phyloP scores from a whole-genome alignment of 2,797 vertebrate species.

The Gymnopithys bicolor region DNA sequence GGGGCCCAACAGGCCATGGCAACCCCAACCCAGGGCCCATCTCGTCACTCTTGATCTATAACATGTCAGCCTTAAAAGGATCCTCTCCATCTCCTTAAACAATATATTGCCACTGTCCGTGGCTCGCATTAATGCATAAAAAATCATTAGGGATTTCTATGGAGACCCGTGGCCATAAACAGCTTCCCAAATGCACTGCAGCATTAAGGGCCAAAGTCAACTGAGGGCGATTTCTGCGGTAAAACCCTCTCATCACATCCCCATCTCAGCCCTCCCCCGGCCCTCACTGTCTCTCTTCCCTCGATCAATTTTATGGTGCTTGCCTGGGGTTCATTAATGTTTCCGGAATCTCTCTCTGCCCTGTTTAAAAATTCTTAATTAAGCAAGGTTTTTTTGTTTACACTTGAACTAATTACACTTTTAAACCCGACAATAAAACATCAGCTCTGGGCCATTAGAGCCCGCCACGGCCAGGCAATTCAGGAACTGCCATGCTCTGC shows the following conservation, averaged over 20 bases:
- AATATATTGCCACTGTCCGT: constrained; percentile 69
- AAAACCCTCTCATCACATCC: constrained; percentile 11
- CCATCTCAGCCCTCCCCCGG: constrained; percentile 30
- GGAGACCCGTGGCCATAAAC: constrained; percentile 82
- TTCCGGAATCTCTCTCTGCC: constrained; percentile 94
- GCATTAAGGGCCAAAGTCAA: constrained; percentile 33
- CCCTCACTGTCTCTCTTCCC: constrained; percentile 76
- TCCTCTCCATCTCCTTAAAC: constrained; percentile 66
- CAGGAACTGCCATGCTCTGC: constrained; percentile 78
- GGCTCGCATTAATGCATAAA: constrained; percentile 90
- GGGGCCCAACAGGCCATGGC: background rate
- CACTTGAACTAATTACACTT: constrained; percentile 97
- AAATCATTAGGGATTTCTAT: constrained; percentile 90
- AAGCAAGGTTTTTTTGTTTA: constrained; percentile 99
- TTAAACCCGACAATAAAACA: constrained; percentile 92
- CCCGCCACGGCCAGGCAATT: constrained; percentile 72
- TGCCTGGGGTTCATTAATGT: constrained; percentile 93
- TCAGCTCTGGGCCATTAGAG: constrained; percentile 83
- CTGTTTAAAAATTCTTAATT: constrained; percentile 99
- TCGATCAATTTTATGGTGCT: constrained; percentile 98
- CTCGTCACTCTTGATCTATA: constrained; percentile 58
- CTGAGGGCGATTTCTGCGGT: constrained; percentile 51
- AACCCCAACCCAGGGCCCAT: background rate
- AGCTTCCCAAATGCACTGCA: constrained; percentile 68
- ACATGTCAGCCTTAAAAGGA: constrained; percentile 65